Percentiles rank a stretch among this genome's conserved stretches.
These are phyloP conservation scores for Vombatus ursinus DNA, from an alignment of 2,113 vertebrate genomes.

Conservation along the genomic window DNA sequence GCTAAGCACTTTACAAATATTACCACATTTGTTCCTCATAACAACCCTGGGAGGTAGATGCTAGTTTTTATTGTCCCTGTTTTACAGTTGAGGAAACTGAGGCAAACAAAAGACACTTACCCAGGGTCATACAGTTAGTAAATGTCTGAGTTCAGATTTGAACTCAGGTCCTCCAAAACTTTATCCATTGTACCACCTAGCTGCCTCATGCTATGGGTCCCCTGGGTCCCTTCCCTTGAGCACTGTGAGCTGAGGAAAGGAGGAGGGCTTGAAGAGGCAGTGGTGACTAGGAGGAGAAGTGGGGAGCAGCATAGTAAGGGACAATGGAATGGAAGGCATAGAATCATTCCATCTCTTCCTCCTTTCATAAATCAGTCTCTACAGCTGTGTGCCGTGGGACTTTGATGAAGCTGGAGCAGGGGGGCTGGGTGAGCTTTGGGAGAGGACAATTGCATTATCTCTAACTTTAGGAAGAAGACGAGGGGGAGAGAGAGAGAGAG, in stretches of 20 bases:
- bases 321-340: neutral
- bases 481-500: neutral
- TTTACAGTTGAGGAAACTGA: neutral
- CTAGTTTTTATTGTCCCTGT: neutral
- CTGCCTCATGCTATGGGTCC: neutral
- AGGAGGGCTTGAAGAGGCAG: neutral
- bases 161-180: neutral
- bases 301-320: neutral
- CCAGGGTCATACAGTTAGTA: neutral
- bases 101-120: neutral
- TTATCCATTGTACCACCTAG: neutral
- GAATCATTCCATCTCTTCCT: neutral
- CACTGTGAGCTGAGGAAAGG: neutral
- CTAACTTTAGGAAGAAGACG: neutral
- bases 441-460: neutral
- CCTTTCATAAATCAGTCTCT: neutral
- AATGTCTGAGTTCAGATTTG: neutral
- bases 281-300: neutral
- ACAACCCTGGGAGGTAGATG: neutral
- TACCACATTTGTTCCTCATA: neutral
- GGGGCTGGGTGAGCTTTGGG: neutral
- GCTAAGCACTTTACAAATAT: neutral
- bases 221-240: neutral
- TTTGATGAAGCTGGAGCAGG: neutral
- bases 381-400: neutral